These are phyloP conservation scores for Pecten maximus DNA, from an alignment of 2,888 invertebrate species.

Conservation along the genomic window DNA sequence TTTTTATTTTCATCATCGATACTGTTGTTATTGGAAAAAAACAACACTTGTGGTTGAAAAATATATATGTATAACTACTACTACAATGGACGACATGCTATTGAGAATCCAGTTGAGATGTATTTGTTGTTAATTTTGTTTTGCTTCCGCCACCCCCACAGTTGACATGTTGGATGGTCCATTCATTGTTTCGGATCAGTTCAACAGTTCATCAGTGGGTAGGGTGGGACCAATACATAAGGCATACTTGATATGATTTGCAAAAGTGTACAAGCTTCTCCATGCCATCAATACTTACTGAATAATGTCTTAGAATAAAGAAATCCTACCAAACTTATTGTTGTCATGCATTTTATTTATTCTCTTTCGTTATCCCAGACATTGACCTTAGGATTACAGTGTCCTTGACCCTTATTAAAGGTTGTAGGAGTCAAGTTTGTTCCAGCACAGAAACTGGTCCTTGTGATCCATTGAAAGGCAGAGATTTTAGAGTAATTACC, in stretches of 20 bases:
- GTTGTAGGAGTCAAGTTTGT: no score
- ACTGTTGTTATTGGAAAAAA: conserved; percentile 22
- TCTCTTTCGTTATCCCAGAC: no score
- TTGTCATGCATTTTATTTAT: conserved; percentile 35
- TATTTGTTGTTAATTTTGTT: conserved; percentile 24
- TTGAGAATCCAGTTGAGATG: conserved; percentile 32
- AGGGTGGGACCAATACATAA: conserved; percentile 24
- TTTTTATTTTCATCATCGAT: conserved; percentile 27
- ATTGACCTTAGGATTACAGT: no score
- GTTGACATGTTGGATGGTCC: conserved; percentile 21
- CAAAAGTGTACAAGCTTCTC: conserved; percentile 47
- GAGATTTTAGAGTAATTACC: no score
- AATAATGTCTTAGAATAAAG: conserved; percentile 50
- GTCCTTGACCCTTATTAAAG: no score
- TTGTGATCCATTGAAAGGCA: no score
- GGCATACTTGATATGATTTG: conserved; percentile 43
- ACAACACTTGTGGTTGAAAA: neutral
- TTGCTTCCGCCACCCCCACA: neutral
- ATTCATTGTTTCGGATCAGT: conserved; percentile 23
- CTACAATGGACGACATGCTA: neutral
- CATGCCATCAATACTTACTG: conserved; percentile 47
- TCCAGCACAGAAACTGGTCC: no score
- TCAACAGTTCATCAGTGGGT: conserved; percentile 7
- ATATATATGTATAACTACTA: conserved; percentile 22
- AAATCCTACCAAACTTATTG: conserved; percentile 47